These are phyloP conservation scores for Suillia variegata DNA, from an alignment of 2,888 invertebrate species.

Conservation along the genomic window DNA sequence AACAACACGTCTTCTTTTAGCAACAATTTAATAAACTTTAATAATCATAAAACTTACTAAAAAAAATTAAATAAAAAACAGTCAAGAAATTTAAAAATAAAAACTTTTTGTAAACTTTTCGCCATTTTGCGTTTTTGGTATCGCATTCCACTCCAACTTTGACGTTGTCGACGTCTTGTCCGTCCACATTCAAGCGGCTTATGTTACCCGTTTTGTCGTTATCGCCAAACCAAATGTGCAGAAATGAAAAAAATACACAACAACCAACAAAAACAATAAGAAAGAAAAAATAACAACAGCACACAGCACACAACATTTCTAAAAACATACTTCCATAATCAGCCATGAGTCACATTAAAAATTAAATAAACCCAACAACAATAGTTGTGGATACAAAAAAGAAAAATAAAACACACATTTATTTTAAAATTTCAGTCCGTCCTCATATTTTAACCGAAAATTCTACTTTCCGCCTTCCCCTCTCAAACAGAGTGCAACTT, in stretches of 20 bases:
- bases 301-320: slow-evolving; percentile 14
- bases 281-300: background rate
- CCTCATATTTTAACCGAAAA: slow-evolving; percentile 20
- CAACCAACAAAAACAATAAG: background rate
- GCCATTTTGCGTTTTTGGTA: too few species aligned
- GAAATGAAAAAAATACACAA: too few species aligned
- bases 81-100: too few species aligned
- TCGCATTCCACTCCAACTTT: too few species aligned
- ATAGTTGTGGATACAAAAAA: slow-evolving; percentile 5
- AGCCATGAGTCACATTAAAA: slow-evolving; percentile 26
- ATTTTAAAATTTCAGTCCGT: background rate
- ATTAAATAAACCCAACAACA: slow-evolving; percentile 5
- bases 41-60: too few species aligned
- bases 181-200: too few species aligned
- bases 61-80: too few species aligned
- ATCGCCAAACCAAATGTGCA: slow-evolving; percentile 1
- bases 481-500: background rate
- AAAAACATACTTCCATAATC: slow-evolving; percentile 26
- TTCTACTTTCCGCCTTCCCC: slow-evolving; percentile 20
- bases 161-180: too few species aligned
- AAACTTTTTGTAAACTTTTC: too few species aligned
- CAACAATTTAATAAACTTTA: too few species aligned
- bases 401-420: slow-evolving; percentile 10
- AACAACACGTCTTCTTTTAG: too few species aligned
- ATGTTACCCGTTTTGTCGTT: too few species aligned